A percentile compares a stretch with the other conserved stretches of the same genome.
phyloP scores from a whole-genome alignment of 2,888 invertebrate species.

The Cephus spinipes region DNA sequence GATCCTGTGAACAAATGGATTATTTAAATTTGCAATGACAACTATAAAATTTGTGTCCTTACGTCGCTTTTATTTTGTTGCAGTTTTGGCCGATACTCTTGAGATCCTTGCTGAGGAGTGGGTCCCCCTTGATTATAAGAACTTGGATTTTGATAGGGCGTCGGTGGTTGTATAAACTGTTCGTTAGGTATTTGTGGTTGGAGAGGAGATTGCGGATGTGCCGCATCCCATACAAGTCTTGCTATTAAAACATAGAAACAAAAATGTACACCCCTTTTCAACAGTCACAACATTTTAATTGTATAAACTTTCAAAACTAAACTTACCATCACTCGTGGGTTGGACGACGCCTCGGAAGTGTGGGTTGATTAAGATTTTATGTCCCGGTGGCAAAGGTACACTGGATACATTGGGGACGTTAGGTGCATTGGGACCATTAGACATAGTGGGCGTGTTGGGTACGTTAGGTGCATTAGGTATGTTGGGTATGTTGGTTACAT shows the following conservation, averaged over 20 bases:
- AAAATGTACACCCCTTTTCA: constrained; percentile 8
- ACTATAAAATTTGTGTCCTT: constrained; percentile 27
- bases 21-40: neutral
- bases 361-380: constrained; percentile 78
- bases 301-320: neutral
- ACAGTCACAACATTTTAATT: neutral
- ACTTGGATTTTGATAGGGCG: constrained; percentile 46
- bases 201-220: constrained; percentile 42
- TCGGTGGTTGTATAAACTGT: constrained; percentile 34
- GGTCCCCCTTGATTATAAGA: constrained; percentile 41
- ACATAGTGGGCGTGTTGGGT: neutral
- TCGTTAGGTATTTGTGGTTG: constrained; percentile 38
- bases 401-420: constrained; percentile 24
- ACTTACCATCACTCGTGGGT: constrained; percentile 69
- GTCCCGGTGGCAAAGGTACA: constrained; percentile 63
- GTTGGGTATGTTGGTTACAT: constrained; percentile 17
- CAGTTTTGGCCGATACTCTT: constrained; percentile 50
- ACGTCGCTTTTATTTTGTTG: constrained; percentile 57
- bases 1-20: constrained; percentile 47
- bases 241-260: constrained; percentile 31
- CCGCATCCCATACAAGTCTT: constrained; percentile 55
- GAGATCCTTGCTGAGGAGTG: constrained; percentile 28
- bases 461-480: constrained; percentile 30
- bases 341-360: constrained; percentile 75
- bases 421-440: constrained; percentile 34